Evolutionary conservation across 2,797 vertebrate species (phyloP), one percentile per base, ranked within the genome.

Genomic region (Champsocephalus esox): DNA sequence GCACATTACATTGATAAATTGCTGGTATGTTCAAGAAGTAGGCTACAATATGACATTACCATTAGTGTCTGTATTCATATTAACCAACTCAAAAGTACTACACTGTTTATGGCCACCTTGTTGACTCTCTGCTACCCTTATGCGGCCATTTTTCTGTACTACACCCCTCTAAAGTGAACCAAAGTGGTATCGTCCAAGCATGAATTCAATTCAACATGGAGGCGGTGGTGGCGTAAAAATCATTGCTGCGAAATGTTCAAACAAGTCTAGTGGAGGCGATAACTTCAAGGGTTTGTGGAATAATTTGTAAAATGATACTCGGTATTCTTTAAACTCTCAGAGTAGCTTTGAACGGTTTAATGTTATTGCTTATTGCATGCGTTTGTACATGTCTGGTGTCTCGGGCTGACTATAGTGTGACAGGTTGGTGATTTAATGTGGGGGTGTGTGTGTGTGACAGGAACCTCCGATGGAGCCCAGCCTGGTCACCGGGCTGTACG

Each of bases 141-240:
- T 4, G 65, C 5, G 80, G 73, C 3, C 43, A 1, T 1, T 10
- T 7, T 0, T 0, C 1, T 11, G 3, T 9, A 59, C 10, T 46
- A 16, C 83, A 77, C 67, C 82, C 73, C 86, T 17, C 1, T 12
- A 12, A 3, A 5, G 14, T 5, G 21, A 50, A 3, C 9, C 46
- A 1, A 51, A 61, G 63, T 89, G 85, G 89, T 87, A 73, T 80
- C 67, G 82, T 57, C 90, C 76, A 63, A 49, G 65, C 61, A 41
- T 41, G 59, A 57, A 57, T 12, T 7, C 82, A 92, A 88, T 12
- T 7, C 82, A 92, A 88, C 86, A 92, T 91, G 89, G 89, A 80
- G 78, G 66, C 67, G 9, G 56, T 60, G 79, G 0, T 41, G 1
- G 14, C 0, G 24, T 19, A 0, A 46, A 50, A 54, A 16, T 17